These are phyloP conservation scores for Tenualosa ilisha DNA, from an alignment of 2,797 vertebrate genomes.

Conservation along the genomic window DNA sequence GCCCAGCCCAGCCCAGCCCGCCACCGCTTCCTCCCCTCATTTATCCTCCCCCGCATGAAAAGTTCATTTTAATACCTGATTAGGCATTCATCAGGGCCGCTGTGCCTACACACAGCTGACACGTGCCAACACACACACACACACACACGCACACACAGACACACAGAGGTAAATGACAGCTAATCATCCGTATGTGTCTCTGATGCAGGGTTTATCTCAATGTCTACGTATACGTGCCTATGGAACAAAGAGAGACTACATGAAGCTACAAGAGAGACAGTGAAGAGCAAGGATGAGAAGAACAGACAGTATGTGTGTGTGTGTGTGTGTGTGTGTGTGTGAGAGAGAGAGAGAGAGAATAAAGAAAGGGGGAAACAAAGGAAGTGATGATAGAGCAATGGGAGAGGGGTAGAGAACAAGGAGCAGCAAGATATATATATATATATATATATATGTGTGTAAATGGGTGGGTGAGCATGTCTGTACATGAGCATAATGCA, in stretches of 20 bases:
- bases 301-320: too few species aligned
- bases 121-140: neutral
- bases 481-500: too few species aligned
- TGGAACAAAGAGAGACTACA: neutral
- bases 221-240: neutral
- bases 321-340: too few species aligned
- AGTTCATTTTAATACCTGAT: slow-evolving; percentile 81
- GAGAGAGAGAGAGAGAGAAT: too few species aligned
- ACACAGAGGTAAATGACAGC: neutral
- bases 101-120: slow-evolving; percentile 11
- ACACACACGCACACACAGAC: slow-evolving; percentile 17
- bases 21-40: slow-evolving; percentile 72
- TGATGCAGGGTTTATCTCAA: neutral
- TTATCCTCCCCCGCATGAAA: slow-evolving; percentile 68
- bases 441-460: too few species aligned
- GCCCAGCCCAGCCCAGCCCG: slow-evolving; percentile 40
- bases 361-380: too few species aligned
- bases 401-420: too few species aligned
- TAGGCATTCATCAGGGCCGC: slow-evolving; percentile 72
- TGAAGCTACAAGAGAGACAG: too few species aligned
- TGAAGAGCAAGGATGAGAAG: neutral
- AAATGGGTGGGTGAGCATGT: too few species aligned
- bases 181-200: neutral
- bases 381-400: too few species aligned
- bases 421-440: too few species aligned